A percentile compares a stretch with the other conserved stretches of the same genome.
phyloP scores from a whole-genome alignment of 92 coral and sea anemone genomes.

The Muricea muricata region DNA sequence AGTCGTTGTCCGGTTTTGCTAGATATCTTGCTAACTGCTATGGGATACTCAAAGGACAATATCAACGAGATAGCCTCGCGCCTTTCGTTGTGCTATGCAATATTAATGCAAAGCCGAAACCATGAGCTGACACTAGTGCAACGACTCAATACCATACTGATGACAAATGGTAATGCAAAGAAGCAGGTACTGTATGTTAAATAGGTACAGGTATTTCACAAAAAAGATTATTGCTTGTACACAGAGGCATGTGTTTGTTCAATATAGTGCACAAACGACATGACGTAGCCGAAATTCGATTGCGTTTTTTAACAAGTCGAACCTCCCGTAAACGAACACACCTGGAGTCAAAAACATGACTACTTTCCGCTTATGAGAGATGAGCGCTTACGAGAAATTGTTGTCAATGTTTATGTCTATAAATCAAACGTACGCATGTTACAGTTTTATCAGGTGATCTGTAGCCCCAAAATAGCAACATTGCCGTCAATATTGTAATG shows the following conservation, averaged over 20 bases:
- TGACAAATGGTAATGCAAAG: slow-evolving; percentile 57
- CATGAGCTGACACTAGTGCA: slow-evolving; percentile 60
- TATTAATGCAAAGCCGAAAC: slow-evolving; percentile 53
- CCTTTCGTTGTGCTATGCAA: slow-evolving; percentile 38
- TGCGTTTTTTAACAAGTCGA: not conserved
- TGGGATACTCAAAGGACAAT: slow-evolving; percentile 14
- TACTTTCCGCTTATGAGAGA: not conserved
- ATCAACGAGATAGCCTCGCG: slow-evolving; percentile 18
- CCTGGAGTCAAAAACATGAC: not conserved
- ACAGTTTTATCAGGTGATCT: no score
- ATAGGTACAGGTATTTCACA: no score
- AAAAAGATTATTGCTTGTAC: no score
- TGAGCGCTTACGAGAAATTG: not conserved
- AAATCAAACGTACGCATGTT: not conserved
- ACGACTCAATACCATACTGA: slow-evolving; percentile 52
- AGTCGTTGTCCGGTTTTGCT: slow-evolving; percentile 46
- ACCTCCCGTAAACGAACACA: no score
- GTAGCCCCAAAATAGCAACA: no score
- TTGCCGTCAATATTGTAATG: no score
- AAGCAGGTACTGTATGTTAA: slow-evolving; percentile 47
- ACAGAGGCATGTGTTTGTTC: no score
- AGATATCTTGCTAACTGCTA: slow-evolving; percentile 23
- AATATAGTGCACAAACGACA: not conserved
- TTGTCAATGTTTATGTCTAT: not conserved
- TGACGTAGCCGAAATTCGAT: not conserved